Evolutionary conservation across 35 echinoderm and acorn worm species (phyloP).

Genomic region (Eucidaris tribuloides): DNA sequence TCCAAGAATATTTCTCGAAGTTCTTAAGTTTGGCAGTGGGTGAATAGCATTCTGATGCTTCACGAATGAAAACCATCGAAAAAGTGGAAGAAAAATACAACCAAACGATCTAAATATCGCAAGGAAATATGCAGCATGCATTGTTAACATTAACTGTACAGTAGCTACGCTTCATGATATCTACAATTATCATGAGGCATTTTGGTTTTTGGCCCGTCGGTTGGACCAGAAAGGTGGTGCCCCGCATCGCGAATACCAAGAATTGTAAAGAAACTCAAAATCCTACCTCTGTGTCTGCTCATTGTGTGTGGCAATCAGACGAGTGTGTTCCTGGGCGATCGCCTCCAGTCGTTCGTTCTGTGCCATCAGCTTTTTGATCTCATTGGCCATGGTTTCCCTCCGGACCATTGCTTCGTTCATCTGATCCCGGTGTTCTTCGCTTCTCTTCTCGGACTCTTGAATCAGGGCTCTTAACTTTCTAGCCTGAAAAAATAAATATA

Average conservation of each 20-base stretch:
- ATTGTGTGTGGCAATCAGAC: slow-evolving; percentile 28
- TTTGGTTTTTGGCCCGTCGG: neutral
- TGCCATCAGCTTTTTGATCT: slow-evolving; percentile 29
- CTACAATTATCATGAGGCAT: neutral
- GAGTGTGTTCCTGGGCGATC: slow-evolving; percentile 35
- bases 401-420: slow-evolving; percentile 11
- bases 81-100: no score
- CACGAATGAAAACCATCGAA: no score
- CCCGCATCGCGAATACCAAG: no score
- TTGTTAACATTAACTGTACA: no score
- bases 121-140: neutral
- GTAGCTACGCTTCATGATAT: no score
- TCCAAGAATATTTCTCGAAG: no score
- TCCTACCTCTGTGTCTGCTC: slow-evolving; percentile 54
- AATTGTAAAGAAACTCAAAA: neutral
- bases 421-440: slow-evolving; percentile 57
- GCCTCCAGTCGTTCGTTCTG: slow-evolving; percentile 36
- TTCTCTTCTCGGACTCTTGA: slow-evolving; percentile 72
- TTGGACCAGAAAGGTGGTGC: neutral
- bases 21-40: no score
- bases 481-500: no score
- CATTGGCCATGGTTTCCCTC: slow-evolving; percentile 18
- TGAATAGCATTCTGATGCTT: no score
- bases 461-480: slow-evolving; percentile 62
- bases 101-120: no score